Evolutionary conservation across 2,888 invertebrate genomes (phyloP), one percentile per base, ranked within the genome.

Genomic region (Phyllotreta cruciferae): DNA sequence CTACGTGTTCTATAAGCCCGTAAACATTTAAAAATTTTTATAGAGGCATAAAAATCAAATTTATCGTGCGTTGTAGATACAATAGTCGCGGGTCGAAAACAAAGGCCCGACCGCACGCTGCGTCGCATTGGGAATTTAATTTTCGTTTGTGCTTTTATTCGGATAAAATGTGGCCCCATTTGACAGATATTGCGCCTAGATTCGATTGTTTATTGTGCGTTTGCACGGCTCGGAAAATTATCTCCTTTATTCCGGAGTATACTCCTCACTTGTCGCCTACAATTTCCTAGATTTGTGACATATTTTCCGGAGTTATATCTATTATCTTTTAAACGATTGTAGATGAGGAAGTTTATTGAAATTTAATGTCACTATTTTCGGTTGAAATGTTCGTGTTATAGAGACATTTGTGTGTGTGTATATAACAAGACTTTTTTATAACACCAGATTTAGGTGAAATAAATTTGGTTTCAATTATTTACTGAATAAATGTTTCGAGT

Each of bases 131-230:
- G 68, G 69, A 67, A 66, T 71, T 72, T 73, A 74, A 75, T 74
- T 75, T 71, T 73, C 24, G 70, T 75, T 70, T 73, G 72, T 74
- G 70, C 70, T 72, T 72, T 74, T 73, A 74, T 74, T 71, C 68
- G 66, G 64, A 67, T 71, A 69, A 73, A 70, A 70, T 71, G 70
- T 69, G 68, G 68, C 68, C 65, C 63, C 66, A 67, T 70, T 62
- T 72, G 75, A 75, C 75, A 70, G 70, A 73, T 75, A 74, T 73
- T 70, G 66, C 70, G 64, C 68, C 73, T 74, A 72, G 70, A 70
- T 69, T 71, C 58, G 67, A 71, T 67, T 73, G 68, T 74, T 73
- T 73, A 73, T 71, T 70, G 39, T 60, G 53, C 39, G 45, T 56
- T 57, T 49, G 50, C 47, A 56, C 44, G 61, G 57, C 60, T 63